Conservation (phyloP, 1,140 invertebrate genomes). For the Neodiprion fabricii region DNA sequence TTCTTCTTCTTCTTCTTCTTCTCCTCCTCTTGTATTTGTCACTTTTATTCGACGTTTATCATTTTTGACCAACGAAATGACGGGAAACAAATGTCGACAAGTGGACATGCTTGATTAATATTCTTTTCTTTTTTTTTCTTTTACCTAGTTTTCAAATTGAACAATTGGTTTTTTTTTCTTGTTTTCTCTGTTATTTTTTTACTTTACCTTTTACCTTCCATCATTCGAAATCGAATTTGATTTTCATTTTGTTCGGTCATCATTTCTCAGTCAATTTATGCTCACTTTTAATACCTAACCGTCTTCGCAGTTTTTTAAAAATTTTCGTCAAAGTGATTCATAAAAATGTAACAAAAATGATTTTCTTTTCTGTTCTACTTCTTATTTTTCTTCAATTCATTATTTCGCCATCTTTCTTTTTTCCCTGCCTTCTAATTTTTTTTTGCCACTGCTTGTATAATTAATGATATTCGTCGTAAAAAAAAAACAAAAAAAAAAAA, state of each 20-base stretch:
- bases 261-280: slow-evolving; percentile 27
- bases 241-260: not conserved
- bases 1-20: not conserved
- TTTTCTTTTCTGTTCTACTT: no score
- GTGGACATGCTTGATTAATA: slow-evolving; percentile 20
- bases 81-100: slow-evolving; percentile 10
- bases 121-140: slow-evolving; percentile 14
- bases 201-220: not conserved
- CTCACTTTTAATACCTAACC: slow-evolving; percentile 21
- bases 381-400: no score
- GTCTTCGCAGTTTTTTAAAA: slow-evolving; percentile 29
- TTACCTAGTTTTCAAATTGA: not conserved
- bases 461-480: no score
- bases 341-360: no score
- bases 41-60: no score
- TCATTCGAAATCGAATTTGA: not conserved
- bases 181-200: slow-evolving; percentile 13
- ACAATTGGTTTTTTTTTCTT: slow-evolving; percentile 14
- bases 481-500: no score
- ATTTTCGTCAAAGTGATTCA: no score
- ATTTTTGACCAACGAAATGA: not conserved
- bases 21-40: not conserved
- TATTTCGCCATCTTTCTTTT: no score
- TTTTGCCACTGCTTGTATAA: no score
- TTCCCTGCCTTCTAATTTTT: no score